Conservation (phyloP, 1,140 invertebrate species). For the Sogatella furcifera region DNA sequence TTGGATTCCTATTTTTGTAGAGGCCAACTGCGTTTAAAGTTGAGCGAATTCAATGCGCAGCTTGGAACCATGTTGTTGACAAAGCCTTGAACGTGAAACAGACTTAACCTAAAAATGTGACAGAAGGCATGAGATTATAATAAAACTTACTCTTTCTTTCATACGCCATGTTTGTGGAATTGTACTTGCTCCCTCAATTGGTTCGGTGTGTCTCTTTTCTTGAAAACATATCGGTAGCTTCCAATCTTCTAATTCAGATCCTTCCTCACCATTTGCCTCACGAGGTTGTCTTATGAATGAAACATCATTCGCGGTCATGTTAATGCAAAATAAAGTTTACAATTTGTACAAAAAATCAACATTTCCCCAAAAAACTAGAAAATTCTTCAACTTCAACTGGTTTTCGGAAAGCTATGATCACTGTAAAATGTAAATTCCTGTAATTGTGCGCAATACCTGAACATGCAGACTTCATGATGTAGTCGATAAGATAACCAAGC, state of each 20-base stretch:
- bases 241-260: constrained; percentile 36
- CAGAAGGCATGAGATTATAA: background rate
- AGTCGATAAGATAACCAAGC: too few relatives aligned
- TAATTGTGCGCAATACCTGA: too few relatives aligned
- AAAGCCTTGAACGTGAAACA: background rate
- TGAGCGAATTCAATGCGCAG: background rate
- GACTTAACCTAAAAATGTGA: background rate
- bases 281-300: too few relatives aligned
- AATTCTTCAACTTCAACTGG: too few relatives aligned
- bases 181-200: constrained; percentile 59
- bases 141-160: constrained; percentile 67
- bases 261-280: constrained; percentile 11
- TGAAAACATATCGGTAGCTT: constrained; percentile 53
- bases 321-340: too few relatives aligned
- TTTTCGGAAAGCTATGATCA: too few relatives aligned
- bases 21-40: background rate
- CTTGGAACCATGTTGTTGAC: background rate
- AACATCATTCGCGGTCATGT: too few relatives aligned
- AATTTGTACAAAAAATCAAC: too few relatives aligned
- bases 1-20: too few relatives aligned
- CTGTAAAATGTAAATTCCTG: too few relatives aligned
- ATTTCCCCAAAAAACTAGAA: too few relatives aligned
- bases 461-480: too few relatives aligned
- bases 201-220: constrained; percentile 59
- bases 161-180: constrained; percentile 76